phyloP scores from a whole-genome alignment of 2,888 invertebrate genomes.

The Anoplius nigerrimus region DNA sequence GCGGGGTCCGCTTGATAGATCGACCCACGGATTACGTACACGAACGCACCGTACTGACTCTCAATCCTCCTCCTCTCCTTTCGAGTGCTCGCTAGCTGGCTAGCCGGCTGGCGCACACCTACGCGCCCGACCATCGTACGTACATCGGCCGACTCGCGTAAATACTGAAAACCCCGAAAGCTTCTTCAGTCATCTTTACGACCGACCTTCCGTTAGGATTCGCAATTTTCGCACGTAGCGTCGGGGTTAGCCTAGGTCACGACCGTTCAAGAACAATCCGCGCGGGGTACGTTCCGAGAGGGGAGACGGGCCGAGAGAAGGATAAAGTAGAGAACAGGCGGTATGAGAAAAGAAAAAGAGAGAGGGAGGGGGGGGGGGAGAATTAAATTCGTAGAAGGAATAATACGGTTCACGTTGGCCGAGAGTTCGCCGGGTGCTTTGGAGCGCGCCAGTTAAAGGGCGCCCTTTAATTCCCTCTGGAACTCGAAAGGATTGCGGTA shows the following conservation, averaged over 20 bases:
- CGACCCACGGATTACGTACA: too few species aligned
- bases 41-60: too few species aligned
- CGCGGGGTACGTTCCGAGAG: constrained; percentile 3
- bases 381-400: constrained; percentile 27
- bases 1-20: too few species aligned
- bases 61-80: too few species aligned
- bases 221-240: constrained; percentile 37
- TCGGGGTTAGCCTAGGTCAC: constrained; percentile 25
- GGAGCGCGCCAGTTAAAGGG: constrained; percentile 13
- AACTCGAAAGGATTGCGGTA: constrained; percentile 13
- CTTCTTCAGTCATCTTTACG: constrained; percentile 5
- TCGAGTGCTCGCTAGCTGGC: too few species aligned
- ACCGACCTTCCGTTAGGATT: constrained; percentile 23
- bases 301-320: too few species aligned
- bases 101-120: too few species aligned
- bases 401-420: constrained; percentile 13
- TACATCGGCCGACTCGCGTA: too few species aligned
- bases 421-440: constrained; percentile 3
- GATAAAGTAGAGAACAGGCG: too few species aligned
- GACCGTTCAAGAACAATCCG: constrained; percentile 22
- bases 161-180: not conserved
- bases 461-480: constrained; percentile 20
- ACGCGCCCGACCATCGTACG: too few species aligned
- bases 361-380: not conserved
- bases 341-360: not conserved